Percentiles rank a stretch among this genome's conserved stretches.
phyloP scores from a whole-genome alignment of 1,140 invertebrate genomes.

The Drosophila kepulauana region DNA sequence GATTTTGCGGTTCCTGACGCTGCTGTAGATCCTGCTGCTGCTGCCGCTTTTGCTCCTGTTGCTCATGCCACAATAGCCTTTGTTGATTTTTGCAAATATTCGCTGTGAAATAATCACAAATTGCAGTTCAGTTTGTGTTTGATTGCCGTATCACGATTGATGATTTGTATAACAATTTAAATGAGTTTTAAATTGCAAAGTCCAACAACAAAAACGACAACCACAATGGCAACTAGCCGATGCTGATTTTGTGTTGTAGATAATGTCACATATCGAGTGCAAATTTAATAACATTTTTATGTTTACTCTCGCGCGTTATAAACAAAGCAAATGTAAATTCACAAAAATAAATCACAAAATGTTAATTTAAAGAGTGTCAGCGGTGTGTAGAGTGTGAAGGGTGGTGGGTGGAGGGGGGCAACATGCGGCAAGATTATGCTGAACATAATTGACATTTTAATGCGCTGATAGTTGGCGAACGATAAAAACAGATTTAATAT shows the following conservation, averaged over 20 bases:
- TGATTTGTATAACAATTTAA: conserved; percentile 51
- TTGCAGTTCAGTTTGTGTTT: conserved; percentile 34
- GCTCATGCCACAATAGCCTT: conserved; percentile 53
- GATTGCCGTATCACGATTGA: conserved; percentile 33
- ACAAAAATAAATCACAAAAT: conserved; percentile 47
- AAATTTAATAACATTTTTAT: conserved; percentile 64
- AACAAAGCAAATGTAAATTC: conserved; percentile 55
- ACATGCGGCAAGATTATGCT: conserved; percentile 52
- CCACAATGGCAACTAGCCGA: conserved; percentile 35
- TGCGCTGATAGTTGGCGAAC: conserved; percentile 72
- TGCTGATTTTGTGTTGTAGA: conserved; percentile 25
- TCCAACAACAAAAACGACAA: neutral
- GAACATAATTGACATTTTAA: conserved; percentile 80
- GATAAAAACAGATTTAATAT: conserved; percentile 81
- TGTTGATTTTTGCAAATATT: conserved; percentile 69
- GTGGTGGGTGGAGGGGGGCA: neutral
- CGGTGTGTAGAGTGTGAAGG: neutral
- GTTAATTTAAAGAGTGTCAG: conserved; percentile 34
- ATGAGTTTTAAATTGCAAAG: conserved; percentile 65
- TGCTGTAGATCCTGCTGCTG: neutral
- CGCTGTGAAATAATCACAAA: conserved; percentile 67
- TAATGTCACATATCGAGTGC: conserved; percentile 24
- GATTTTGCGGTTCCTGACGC: conserved; percentile 71
- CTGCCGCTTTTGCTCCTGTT: conserved; percentile 8
- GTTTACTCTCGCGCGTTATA: conserved; percentile 31